Evolutionary conservation across 2,113 vertebrate genomes (phyloP).

Genomic region (Catharus fuscescens): DNA sequence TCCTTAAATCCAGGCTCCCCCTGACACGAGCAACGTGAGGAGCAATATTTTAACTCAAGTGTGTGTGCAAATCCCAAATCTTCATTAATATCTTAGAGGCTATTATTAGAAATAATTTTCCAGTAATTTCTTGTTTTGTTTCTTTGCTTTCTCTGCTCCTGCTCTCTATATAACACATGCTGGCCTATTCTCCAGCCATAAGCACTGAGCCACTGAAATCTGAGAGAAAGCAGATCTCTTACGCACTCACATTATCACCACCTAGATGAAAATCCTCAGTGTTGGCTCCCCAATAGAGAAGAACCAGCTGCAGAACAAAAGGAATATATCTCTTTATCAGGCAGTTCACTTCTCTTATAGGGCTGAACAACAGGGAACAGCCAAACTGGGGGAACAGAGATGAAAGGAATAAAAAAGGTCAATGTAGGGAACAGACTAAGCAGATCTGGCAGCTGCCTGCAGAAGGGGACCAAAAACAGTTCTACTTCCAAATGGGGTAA

Average conservation of each 20-base stretch:
- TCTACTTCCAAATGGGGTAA: not conserved
- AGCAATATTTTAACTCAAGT: not conserved
- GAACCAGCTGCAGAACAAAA: not conserved
- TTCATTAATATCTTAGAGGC: not conserved
- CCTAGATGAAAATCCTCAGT: not conserved
- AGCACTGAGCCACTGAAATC: not conserved
- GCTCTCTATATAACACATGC: not conserved
- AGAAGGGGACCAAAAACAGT: not conserved
- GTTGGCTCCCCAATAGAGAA: not conserved
- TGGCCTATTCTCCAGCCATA: not conserved
- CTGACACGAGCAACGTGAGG: rapidly evolving
- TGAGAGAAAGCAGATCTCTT: not conserved
- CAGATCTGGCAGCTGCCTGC: not conserved
- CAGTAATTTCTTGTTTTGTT: not conserved
- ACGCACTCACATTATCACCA: not conserved
- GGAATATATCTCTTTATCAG: not conserved
- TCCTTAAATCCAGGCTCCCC: not conserved
- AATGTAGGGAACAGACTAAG: not conserved
- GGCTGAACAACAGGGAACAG: not conserved
- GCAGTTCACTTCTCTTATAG: not conserved
- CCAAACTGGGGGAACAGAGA: not conserved
- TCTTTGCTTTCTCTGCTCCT: not conserved
- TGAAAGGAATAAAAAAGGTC: not conserved
- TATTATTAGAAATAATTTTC: not conserved
- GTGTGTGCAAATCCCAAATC: not conserved